Percentiles rank a stretch among this genome's conserved stretches.
Evolutionary conservation across 2,888 invertebrate species (phyloP).

Genomic region (Tenthredo notha): DNA sequence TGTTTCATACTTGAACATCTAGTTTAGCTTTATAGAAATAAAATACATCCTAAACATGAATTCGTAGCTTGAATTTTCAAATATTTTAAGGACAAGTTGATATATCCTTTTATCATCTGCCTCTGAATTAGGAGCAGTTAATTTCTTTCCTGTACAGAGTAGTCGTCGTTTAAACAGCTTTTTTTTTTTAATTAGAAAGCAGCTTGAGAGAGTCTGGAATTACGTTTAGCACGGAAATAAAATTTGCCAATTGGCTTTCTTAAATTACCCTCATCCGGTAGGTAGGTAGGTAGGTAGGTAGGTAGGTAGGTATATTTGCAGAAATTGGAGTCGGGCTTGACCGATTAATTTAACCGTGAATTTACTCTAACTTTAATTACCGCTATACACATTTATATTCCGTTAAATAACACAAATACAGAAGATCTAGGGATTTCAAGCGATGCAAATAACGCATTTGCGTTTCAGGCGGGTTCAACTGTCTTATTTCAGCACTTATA

Average conservation of each 20-base stretch:
- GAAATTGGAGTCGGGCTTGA: background rate
- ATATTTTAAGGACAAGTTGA: background rate
- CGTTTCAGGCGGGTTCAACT: background rate
- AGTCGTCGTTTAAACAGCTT: background rate
- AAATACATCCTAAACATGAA: background rate
- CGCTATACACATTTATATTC: background rate
- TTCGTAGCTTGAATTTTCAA: background rate
- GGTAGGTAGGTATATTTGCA: background rate
- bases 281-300: background rate
- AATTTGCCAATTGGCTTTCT: constrained; percentile 33
- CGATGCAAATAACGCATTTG: background rate
- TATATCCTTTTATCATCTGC: background rate
- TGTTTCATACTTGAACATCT: background rate
- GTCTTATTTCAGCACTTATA: background rate
- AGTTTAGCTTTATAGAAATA: background rate
- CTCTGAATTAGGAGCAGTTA: background rate
- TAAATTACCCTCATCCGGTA: constrained; percentile 24
- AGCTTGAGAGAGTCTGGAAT: constrained; percentile 9
- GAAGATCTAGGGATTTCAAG: too few species aligned
- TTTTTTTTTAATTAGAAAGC: constrained; percentile 33
- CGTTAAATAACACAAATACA: background rate
- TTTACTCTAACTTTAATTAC: background rate
- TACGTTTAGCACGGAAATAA: constrained; percentile 23
- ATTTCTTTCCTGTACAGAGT: background rate
- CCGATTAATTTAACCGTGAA: constrained; percentile 33